phyloP scores from a whole-genome alignment of 2,888 invertebrate species.

The Emmelina monodactyla region DNA sequence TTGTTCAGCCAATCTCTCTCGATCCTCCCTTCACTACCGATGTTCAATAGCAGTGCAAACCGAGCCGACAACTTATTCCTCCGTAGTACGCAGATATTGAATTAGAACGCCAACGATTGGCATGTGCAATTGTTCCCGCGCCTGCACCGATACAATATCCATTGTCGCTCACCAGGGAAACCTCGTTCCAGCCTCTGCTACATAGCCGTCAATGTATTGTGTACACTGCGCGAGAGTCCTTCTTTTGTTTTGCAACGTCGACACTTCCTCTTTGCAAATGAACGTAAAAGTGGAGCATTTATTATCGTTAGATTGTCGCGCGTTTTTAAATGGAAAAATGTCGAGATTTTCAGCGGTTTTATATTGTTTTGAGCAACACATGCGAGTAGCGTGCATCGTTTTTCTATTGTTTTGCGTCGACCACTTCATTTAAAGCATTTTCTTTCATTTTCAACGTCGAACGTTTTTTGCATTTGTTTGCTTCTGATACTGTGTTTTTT shows the following conservation, averaged over 20 bases:
- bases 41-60: neutral
- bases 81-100: slow-evolving; percentile 20
- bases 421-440: too few species aligned
- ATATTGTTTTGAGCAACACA: too few species aligned
- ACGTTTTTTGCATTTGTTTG: too few species aligned
- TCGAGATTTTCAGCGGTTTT: neutral
- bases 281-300: slow-evolving; percentile 32
- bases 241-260: slow-evolving; percentile 34
- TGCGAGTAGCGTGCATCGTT: too few species aligned
- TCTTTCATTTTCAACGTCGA: too few species aligned
- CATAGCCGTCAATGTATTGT: slow-evolving; percentile 33
- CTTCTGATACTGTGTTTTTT: too few species aligned
- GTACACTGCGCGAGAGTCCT: slow-evolving; percentile 24
- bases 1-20: too few species aligned
- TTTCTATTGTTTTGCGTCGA: too few species aligned
- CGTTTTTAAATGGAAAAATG: slow-evolving; percentile 25
- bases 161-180: slow-evolving; percentile 22
- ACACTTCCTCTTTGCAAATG: slow-evolving; percentile 37
- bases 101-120: slow-evolving; percentile 26
- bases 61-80: neutral
- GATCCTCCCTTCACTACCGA: too few species aligned
- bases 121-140: slow-evolving; percentile 16
- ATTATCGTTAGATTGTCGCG: slow-evolving; percentile 31
- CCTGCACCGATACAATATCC: slow-evolving; percentile 23
- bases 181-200: slow-evolving; percentile 19